Base-by-base conservation (phyloP, 2,888 invertebrate genomes). In the Ectemnius lituratus region DNA sequence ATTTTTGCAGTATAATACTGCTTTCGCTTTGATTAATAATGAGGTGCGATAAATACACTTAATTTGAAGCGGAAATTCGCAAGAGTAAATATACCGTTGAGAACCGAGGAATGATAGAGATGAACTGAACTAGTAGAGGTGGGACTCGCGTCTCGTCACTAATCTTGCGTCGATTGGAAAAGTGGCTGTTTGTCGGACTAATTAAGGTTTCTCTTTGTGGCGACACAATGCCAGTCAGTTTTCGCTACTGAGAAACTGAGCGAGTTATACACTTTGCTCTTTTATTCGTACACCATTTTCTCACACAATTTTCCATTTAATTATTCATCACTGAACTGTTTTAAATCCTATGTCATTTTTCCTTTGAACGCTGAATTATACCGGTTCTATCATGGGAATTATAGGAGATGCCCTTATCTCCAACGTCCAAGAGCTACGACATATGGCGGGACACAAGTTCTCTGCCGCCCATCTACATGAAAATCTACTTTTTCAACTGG, bases 401-500 rank as follows among this genome's bases (percentile, higher is more conserved):
- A 6, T 46, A 81, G 95, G 94, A 95, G 93, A 89, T 95, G 80
- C 92, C 92, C 0, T 86, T 96, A 64, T 91, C 93, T 0, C 94
- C 94, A 0, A 90, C 91, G 14, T 94, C 95, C 0, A 91, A 92
- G 13, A 92, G 94, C 20, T 96, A 92, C 90, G 92, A 93, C 1
- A 90, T 94, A 62, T 97, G 97, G 97, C 92, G 93, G 85, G 93
- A 92, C 58, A 94, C 95, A 0, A 92, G 93, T 0, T 76, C 77
- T 2, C 90, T 95, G 46, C 93, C 94, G 0, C 93, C 94, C 0
- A 89, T 96, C 16, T 92, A 91, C 84, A 91, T 96, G 81, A 94
- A 95, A 82, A 92, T 96, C 71, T 95, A 94, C 86, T 92, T 96
- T 79, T 96, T 94, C 90, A 96, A 96, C 90, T 96, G 96, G 96